Evolutionary conservation across 2,797 vertebrate genomes (phyloP).

Genomic region (Balearica regulorum): DNA sequence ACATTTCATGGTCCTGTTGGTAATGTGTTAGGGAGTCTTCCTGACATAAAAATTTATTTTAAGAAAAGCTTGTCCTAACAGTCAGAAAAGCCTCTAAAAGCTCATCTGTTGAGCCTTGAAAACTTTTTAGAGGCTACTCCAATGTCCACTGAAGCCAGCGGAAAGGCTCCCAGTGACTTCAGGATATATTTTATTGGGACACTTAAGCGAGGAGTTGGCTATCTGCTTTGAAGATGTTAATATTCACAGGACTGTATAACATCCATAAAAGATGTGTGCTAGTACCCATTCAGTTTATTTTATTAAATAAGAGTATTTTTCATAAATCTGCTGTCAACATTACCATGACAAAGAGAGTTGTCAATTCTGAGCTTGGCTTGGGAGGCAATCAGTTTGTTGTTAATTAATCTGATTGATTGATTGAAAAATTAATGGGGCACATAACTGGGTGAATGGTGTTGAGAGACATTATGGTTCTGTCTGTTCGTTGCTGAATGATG

Average conservation of each 20-base stretch:
- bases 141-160: not conserved
- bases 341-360: not conserved
- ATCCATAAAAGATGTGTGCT: not conserved
- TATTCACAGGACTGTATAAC: not conserved
- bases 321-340: not conserved
- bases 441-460: not conserved
- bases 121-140: not conserved
- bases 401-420: slow-evolving; percentile 13
- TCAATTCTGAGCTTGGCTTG: not conserved
- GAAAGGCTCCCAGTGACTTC: not conserved
- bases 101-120: slow-evolving; percentile 14
- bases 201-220: not conserved
- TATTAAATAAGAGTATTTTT: slow-evolving; percentile 21
- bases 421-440: not conserved
- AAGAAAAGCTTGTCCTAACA: slow-evolving; percentile 55
- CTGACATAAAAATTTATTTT: slow-evolving; percentile 63
- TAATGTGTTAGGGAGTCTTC: slow-evolving; percentile 37
- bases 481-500: not conserved
- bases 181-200: not conserved
- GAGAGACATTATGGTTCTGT: slow-evolving; percentile 16
- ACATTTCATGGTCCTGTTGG: slow-evolving; percentile 19
- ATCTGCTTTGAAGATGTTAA: not conserved
- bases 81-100: slow-evolving; percentile 20
- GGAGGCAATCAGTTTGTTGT: not conserved
- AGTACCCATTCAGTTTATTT: not conserved